These are phyloP conservation scores for Hippolais icterina DNA, from an alignment of 2,113 vertebrate species.

Conservation along the genomic window DNA sequence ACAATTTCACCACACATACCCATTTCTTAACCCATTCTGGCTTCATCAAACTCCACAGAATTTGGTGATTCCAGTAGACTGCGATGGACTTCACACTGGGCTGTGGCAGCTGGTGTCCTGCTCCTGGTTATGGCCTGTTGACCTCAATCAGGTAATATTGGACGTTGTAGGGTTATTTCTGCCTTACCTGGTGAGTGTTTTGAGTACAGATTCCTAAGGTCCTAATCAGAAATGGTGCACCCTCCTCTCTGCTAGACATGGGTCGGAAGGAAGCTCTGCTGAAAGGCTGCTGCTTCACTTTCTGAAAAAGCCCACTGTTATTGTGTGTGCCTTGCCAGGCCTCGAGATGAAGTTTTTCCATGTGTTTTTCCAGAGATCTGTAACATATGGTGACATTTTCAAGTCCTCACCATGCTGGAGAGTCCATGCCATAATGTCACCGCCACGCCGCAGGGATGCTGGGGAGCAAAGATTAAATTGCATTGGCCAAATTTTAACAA, in stretches of 20 bases:
- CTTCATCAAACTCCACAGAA: not conserved
- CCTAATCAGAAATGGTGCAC: not conserved
- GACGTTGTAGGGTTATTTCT: not conserved
- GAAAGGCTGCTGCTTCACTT: not conserved
- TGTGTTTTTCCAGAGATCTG: not conserved
- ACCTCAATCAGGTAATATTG: not conserved
- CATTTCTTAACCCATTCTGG: constrained; percentile 35
- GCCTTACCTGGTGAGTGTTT: not conserved
- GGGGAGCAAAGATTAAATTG: not conserved
- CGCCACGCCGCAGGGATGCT: fast-evolving
- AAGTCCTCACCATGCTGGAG: not conserved
- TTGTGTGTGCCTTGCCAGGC: not conserved
- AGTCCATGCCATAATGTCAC: fast-evolving
- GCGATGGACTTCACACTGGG: fast-evolving
- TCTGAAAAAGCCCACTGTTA: not conserved
- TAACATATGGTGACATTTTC: not conserved
- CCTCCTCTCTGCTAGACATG: fast-evolving
- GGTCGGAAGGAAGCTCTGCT: not conserved
- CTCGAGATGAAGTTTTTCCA: not conserved
- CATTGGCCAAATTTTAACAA: not conserved
- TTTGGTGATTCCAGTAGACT: not conserved
- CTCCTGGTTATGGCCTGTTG: not conserved
- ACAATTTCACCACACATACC: not conserved
- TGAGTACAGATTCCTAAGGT: not conserved
- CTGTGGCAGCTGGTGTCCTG: not conserved